These are phyloP conservation scores for Malacoraja senta DNA, from an alignment of 2,797 vertebrate genomes.

Conservation along the genomic window DNA sequence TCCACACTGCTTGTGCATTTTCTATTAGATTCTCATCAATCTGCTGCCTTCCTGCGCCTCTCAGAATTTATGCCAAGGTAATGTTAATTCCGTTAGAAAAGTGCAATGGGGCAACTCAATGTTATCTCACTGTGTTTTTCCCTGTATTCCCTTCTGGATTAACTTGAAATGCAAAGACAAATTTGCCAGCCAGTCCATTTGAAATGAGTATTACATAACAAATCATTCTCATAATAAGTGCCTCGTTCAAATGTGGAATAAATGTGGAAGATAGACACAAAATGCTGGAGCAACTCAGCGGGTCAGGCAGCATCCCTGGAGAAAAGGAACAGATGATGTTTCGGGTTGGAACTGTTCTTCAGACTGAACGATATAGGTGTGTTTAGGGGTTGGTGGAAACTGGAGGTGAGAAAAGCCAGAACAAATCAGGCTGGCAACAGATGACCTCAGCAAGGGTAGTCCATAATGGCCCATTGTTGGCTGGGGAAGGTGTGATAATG, in stretches of 20 bases:
- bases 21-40: conserved; percentile 43
- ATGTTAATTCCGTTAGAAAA: background rate
- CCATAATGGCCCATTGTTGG: no score
- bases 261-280: no score
- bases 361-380: no score
- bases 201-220: background rate
- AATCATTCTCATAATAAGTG: background rate
- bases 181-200: background rate
- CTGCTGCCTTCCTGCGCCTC: conserved; percentile 41
- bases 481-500: background rate
- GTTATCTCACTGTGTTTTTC: background rate
- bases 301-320: no score
- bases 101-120: background rate
- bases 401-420: no score
- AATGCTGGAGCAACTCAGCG: no score
- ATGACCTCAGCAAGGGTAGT: no score
- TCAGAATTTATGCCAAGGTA: background rate
- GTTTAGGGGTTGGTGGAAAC: no score
- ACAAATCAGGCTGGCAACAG: no score
- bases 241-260: background rate
- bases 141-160: background rate
- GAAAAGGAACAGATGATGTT: no score
- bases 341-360: no score
- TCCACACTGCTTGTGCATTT: conserved; percentile 42
- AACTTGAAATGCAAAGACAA: background rate